phyloP scores from a whole-genome alignment of 1,140 invertebrate species.

The Gonioctena quinquepunctata region DNA sequence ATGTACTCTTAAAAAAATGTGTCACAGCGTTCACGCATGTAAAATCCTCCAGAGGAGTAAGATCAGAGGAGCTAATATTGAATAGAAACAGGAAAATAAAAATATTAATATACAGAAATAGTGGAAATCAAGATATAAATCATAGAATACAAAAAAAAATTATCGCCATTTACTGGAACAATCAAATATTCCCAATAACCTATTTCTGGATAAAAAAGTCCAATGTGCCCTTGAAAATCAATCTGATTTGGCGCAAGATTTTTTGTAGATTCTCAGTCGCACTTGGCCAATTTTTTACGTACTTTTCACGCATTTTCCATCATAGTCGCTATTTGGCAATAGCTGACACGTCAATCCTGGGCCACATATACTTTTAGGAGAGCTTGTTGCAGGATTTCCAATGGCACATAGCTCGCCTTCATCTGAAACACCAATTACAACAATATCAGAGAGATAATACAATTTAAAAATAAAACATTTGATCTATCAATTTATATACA shows the following conservation, averaged over 20 bases:
- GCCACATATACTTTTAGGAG: constrained; percentile 54
- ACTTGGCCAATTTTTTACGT: constrained; percentile 7
- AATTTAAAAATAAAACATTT: not conserved
- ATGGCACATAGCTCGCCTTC: constrained; percentile 51
- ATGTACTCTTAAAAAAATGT: too few relatives aligned
- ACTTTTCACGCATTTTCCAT: constrained; percentile 38
- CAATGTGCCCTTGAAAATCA: not conserved
- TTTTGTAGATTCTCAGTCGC: not conserved
- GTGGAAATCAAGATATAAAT: too few relatives aligned
- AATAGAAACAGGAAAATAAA: too few relatives aligned
- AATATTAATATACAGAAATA: too few relatives aligned
- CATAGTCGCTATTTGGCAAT: constrained; percentile 6
- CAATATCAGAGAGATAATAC: not conserved
- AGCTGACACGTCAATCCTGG: constrained; percentile 49
- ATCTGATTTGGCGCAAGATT: not conserved
- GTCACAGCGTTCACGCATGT: too few relatives aligned
- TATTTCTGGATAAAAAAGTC: not conserved
- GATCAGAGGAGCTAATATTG: too few relatives aligned
- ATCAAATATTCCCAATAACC: not conserved
- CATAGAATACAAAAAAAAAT: not conserved
- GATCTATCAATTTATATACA: not conserved
- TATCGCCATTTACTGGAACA: not conserved
- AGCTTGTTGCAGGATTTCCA: constrained; percentile 45
- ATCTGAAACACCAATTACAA: constrained; percentile 31
- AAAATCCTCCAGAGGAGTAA: too few relatives aligned